phyloP scores from a whole-genome alignment of 2,797 vertebrate species.

The Trematomus bernacchii region DNA sequence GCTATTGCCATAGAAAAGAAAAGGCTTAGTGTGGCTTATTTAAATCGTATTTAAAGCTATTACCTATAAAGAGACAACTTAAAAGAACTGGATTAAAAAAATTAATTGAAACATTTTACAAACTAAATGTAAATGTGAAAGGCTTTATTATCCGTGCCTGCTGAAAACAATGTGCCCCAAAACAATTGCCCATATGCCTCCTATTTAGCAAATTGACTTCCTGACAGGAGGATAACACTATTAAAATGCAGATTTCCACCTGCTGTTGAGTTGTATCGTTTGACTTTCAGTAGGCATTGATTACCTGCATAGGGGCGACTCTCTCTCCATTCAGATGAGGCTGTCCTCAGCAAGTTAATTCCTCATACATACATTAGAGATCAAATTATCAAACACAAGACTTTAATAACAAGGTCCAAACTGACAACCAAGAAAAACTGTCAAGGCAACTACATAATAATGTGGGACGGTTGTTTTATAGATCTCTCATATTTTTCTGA shows the following conservation, averaged over 20 bases:
- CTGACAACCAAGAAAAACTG: constrained; percentile 1
- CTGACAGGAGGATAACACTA: constrained; percentile 43
- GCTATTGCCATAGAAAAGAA: background rate
- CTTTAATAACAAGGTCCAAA: constrained; percentile 27
- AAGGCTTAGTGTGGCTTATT: background rate
- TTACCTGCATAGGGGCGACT: constrained; percentile 16
- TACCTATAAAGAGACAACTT: background rate
- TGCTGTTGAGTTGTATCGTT: constrained; percentile 35
- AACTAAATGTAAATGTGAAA: constrained; percentile 15
- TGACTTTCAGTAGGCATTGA: constrained; percentile 43
- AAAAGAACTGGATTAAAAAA: background rate
- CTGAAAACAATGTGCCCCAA: constrained; percentile 30
- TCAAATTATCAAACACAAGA: constrained; percentile 31
- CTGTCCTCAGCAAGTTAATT: constrained; percentile 13
- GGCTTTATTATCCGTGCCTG: constrained; percentile 28
- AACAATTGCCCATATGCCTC: constrained; percentile 23
- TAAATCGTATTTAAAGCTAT: background rate
- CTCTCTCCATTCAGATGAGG: constrained; percentile 36
- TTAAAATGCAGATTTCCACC: constrained; percentile 59
- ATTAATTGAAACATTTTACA: background rate
- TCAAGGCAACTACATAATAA: background rate
- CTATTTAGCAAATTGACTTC: constrained; percentile 54
- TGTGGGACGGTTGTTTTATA: background rate
- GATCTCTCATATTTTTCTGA: background rate
- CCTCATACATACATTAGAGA: background rate